Evolutionary conservation across 2,113 vertebrate species (phyloP), one percentile per base, ranked within the genome.

Genomic region (Hippocampus guttulatus): DNA sequence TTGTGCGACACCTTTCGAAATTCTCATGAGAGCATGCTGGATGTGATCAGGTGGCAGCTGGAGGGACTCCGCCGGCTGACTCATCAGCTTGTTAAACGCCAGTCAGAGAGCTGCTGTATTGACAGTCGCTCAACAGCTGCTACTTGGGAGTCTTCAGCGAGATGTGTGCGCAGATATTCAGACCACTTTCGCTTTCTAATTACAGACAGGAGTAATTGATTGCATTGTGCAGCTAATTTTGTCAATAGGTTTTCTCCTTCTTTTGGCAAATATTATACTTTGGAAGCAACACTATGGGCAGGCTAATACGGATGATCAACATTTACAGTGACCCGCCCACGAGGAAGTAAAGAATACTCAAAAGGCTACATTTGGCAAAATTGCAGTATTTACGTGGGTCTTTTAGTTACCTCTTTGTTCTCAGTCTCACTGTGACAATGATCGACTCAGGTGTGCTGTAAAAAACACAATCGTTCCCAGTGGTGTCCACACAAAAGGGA

Each of bases 401-500:
- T 51, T 51, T 55, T 38, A 55, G n/a, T 55, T 12, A 10, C 5
- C 27, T 60, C n/a, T 68, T 70, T 70, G 54, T 76, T 66, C 74
- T 68, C 68, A 64, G 68, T 65, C 76, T 82, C 61, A 68, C 73
- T 52, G 23, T 66, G 61, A 80, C 74, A 83, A 55, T 75, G 77
- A 86, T 74, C 69, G 64, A 61, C 72, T 71, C 76, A 57, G 70
- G 75, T 69, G 76, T 83, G 75, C 47, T 68, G 58, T 57, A 45
- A 80, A 82, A 74, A 74, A 38, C 81, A 83, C 80, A 87, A 80
- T 52, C 72, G 75, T 74, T 81, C 78, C 76, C 78, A 51, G 70
- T 78, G 73, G 84, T 54, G 66, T 76, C 52, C 15, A 68, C 75
- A 84, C 77, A 82, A 78, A 80, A 73, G 79, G 47, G 43, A 77